Base-by-base conservation (phyloP, 2,113 vertebrate genomes). In the Menura novaehollandiae region DNA sequence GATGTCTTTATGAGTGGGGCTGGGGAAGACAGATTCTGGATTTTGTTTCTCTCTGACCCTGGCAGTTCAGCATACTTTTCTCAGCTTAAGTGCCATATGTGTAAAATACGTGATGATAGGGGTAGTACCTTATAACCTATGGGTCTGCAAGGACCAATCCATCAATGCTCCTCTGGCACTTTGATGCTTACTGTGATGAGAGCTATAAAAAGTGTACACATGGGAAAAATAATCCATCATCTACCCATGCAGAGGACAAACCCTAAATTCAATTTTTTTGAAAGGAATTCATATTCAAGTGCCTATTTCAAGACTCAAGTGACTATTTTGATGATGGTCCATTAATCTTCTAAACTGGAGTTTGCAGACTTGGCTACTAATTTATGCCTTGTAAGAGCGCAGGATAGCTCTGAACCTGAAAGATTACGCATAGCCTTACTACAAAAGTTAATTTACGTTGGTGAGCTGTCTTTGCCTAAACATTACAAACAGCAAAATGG, bases 21-120 rank as follows among this genome's bases (percentile, higher is more conserved):
- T 78, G 41, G 52, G 46, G 32, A 72, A 86, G 30, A 72, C n/a
- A 69, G 37, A 86, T 64, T 94, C 92, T 91, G 91, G 76, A 52
- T 91, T 95, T 83, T 78, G 80, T 93, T 97, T 85, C 72, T 53
- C 18, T 89, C 52, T 68, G 79, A 86, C 90, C 79, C 75, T 94
- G 64, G 75, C 90, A 88, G 82, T 83, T 85, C 74, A 95, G 81
- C 71, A 79, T 69, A 62, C 60, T 91, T 96, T 83, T 86, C 79
- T 92, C 68, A 64, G 63, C 22, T 37, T 92, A 96, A 96, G 83
- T 93, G 90, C 88, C 79, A 33, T 88, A 51, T 55, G 52, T 80
- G 92, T 93, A 89, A 95, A 90, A 86, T 87, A 93, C 78, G 75
- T 60, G 91, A 94, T 90, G 82, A 85, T 49, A 77, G 79, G 51